Percentiles rank a stretch among this genome's conserved stretches.
These are phyloP conservation scores for Artibeus lituratus DNA, from an alignment of 2,797 vertebrate genomes.

Conservation along the genomic window DNA sequence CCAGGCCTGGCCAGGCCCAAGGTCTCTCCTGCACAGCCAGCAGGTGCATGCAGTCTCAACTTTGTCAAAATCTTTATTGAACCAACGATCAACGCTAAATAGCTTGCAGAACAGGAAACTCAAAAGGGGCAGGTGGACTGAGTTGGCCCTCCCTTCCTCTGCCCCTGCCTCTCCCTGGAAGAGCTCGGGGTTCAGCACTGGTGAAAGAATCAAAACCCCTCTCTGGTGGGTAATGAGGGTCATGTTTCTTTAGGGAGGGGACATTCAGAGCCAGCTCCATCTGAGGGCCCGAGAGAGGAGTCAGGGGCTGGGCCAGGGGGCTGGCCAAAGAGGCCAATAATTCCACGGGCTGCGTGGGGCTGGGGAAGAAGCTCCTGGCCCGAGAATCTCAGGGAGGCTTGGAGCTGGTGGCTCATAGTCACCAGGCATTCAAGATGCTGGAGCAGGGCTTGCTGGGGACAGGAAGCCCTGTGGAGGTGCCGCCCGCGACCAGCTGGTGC, in stretches of 20 bases:
- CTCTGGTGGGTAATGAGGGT: not conserved
- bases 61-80: slow-evolving; percentile 70
- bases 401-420: slow-evolving; percentile 53
- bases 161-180: not conserved
- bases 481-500: not conserved
- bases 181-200: not conserved
- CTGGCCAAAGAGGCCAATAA: not conserved
- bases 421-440: slow-evolving; percentile 64
- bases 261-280: not conserved
- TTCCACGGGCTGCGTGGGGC: not conserved
- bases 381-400: slow-evolving; percentile 44
- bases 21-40: not conserved
- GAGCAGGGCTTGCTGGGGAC: slow-evolving; percentile 47
- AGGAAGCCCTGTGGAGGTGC: slow-evolving; percentile 15
- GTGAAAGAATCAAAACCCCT: not conserved
- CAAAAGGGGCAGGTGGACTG: not conserved
- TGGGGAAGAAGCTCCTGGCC: not conserved
- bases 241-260: not conserved
- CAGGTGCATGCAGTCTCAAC: not conserved
- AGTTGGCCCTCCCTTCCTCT: not conserved
- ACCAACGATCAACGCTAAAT: slow-evolving; percentile 50
- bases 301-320: not conserved
- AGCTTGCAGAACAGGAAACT: not conserved
- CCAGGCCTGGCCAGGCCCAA: not conserved
- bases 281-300: not conserved